Evolutionary conservation across 2,113 vertebrate genomes (phyloP), one percentile per base, ranked within the genome.

Genomic region (Phylloscopus whistleri): DNA sequence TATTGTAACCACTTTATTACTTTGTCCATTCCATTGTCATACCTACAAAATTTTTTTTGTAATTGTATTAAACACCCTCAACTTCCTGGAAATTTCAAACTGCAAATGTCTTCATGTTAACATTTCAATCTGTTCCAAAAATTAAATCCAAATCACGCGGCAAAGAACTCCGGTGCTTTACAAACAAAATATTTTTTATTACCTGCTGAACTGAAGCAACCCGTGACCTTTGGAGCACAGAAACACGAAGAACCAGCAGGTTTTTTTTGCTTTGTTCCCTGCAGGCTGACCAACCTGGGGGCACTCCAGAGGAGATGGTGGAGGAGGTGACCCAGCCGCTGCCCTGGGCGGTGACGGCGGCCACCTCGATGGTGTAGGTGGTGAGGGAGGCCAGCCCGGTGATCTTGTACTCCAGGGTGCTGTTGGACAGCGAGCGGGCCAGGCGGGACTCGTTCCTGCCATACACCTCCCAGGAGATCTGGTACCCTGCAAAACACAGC

Each of bases 301-400:
- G 99, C 41, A 99, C 99, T 22, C 99, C 99, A 0, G 99, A 99
- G 30, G 99, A 99, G 95, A 99, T 99, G 95, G 98, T 99, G 81
- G 99, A 99, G 13, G 99, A 98, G 0, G 98, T 99, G 80, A 97
- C 90, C 79, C 95, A 91, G 16, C 99, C 99, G 3, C 96, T 91
- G 3, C 99, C 99, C 7, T 97, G 98, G 0, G 98, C 96, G 0
- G 99, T 99, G 51, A 97, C 78, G 1, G 99, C 99, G 2, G 98
- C 99, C 96, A 99, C 99, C 31, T 99, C 99, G 18, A 99, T 98
- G 6, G 97, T 98, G 97, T 99, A 99, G 21, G 97, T 97, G 63
- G 99, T 99, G 94, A 99, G 99, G 19, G 99, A 98, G 0, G 98
- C 98, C 55, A 99, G 98, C 46, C 99, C 98, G 1, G 98, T 98